Percentiles rank a stretch among this genome's conserved stretches.
phyloP scores from a whole-genome alignment of 2,888 invertebrate species.

The Rhagonycha fulva region DNA sequence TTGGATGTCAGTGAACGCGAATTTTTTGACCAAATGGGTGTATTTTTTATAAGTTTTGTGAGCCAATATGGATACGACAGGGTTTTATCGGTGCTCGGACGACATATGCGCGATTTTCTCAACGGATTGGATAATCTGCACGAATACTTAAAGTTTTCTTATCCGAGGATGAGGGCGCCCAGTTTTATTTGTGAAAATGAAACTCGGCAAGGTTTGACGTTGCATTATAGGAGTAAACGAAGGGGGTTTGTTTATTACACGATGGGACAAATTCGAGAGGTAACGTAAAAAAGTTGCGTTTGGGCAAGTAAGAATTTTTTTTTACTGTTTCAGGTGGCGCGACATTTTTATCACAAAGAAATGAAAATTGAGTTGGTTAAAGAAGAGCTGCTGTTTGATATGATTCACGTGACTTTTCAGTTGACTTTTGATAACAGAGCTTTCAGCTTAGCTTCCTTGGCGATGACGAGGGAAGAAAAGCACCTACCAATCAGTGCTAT shows the following conservation, averaged over 20 bases:
- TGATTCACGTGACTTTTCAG: slow-evolving; percentile 92
- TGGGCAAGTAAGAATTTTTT: not conserved
- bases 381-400: slow-evolving; percentile 86
- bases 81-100: slow-evolving; percentile 85
- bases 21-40: slow-evolving; percentile 94
- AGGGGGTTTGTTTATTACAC: slow-evolving; percentile 95
- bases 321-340: slow-evolving; percentile 70
- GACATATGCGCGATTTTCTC: slow-evolving; percentile 94
- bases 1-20: slow-evolving; percentile 85
- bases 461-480: slow-evolving; percentile 86
- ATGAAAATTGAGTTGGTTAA: slow-evolving; percentile 88
- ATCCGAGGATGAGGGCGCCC: slow-evolving; percentile 89
- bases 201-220: slow-evolving; percentile 85
- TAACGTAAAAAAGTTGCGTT: slow-evolving; percentile 40
- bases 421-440: slow-evolving; percentile 93
- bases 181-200: slow-evolving; percentile 98
- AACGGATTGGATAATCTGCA: slow-evolving; percentile 96
- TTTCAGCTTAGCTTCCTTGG: slow-evolving; percentile 80
- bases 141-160: slow-evolving; percentile 95
- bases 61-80: slow-evolving; percentile 94
- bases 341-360: slow-evolving; percentile 93
- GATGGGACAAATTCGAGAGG: slow-evolving; percentile 93
- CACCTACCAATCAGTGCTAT: slow-evolving; percentile 87
- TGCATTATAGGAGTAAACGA: slow-evolving; percentile 92
- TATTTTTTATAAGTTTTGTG: slow-evolving; percentile 91